A percentile compares a stretch with the other conserved stretches of the same genome.
Conservation (phyloP, 2,113 vertebrate species). For the Perccottus glenii region DNA sequence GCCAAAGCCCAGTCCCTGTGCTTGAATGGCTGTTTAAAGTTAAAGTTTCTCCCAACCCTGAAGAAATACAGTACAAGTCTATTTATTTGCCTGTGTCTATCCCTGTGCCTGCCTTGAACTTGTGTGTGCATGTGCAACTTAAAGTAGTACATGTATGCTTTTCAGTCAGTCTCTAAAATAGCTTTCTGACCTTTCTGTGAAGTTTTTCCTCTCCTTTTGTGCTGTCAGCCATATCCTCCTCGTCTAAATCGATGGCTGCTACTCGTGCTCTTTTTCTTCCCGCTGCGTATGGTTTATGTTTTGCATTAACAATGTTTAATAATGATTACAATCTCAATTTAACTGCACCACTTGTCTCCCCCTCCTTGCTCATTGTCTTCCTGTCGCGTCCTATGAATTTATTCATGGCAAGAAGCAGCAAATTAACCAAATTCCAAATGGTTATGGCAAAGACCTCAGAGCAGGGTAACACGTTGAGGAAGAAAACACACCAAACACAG, state of each 20-base stretch:
- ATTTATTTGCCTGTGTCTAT: conserved; percentile 27
- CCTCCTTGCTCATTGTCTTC: neutral
- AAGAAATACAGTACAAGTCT: conserved; percentile 39
- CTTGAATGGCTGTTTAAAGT: conserved; percentile 27
- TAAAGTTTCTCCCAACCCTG: conserved; percentile 39
- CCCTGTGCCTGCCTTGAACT: neutral
- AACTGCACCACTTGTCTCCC: neutral
- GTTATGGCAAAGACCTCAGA: conserved; percentile 56
- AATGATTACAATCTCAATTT: conserved; percentile 46
- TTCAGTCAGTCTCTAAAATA: conserved; percentile 56
- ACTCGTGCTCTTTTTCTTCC: conserved; percentile 29
- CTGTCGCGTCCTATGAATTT: conserved; percentile 27
- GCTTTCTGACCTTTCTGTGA: conserved; percentile 63
- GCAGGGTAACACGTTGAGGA: conserved; percentile 63
- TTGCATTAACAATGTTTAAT: conserved; percentile 42
- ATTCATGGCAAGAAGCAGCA: conserved; percentile 57
- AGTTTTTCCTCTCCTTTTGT: conserved; percentile 54
- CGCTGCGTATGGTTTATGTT: conserved; percentile 29
- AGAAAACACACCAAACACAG: conserved; percentile 56
- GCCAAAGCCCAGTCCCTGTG: conserved; percentile 25
- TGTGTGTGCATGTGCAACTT: conserved; percentile 18
- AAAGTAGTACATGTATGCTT: conserved; percentile 23
- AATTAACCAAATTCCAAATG: conserved; percentile 73
- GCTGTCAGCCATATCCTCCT: conserved; percentile 57
- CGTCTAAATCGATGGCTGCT: conserved; percentile 55